Evolutionary conservation across 2,797 vertebrate genomes (phyloP).

Genomic region (Crocodylus rhombifer): DNA sequence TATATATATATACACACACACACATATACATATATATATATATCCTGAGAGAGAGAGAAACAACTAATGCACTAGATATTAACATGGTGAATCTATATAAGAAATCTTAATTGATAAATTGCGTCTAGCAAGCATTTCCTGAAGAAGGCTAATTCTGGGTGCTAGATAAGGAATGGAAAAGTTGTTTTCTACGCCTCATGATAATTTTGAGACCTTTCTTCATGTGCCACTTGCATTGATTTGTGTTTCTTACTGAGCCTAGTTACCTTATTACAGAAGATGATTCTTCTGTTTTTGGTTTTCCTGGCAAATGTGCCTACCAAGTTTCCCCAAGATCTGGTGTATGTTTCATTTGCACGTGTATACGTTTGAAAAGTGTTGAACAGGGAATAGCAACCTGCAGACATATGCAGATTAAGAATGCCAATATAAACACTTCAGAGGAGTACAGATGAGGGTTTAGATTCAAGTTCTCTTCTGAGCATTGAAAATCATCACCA

Average conservation of each 20-base stretch:
- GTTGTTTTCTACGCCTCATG: not conserved
- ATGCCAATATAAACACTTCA: not conserved
- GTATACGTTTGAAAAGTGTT: not conserved
- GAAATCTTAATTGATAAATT: not conserved
- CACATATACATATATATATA: too few species aligned
- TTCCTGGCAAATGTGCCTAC: not conserved
- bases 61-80: not conserved
- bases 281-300: not conserved
- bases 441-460: not conserved
- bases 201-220: not conserved
- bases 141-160: not conserved
- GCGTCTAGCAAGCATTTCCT: not conserved
- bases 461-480: not conserved
- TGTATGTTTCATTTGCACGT: not conserved
- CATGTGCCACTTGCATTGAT: not conserved
- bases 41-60: not conserved
- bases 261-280: not conserved
- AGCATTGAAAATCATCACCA: not conserved
- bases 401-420: not conserved
- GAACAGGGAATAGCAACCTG: not conserved
- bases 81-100: accelerated
- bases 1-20: too few species aligned
- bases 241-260: not conserved
- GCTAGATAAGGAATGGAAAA: not conserved
- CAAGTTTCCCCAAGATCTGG: not conserved